A percentile compares a stretch with the other conserved stretches of the same genome.
phyloP scores from a whole-genome alignment of 1,140 invertebrate genomes.

The Cydia amplana region DNA sequence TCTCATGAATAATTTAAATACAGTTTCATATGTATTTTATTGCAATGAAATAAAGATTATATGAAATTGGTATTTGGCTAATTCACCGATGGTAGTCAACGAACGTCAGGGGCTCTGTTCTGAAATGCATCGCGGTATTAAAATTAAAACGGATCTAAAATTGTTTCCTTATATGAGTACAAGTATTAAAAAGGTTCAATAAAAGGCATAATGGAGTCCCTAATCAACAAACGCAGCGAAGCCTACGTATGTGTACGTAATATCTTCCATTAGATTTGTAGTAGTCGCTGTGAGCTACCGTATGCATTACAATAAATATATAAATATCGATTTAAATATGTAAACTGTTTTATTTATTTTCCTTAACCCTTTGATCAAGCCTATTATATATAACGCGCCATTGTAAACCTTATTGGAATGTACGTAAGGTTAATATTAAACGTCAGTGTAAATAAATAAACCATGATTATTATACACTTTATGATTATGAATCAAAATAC shows the following conservation, averaged over 20 bases:
- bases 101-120: background rate
- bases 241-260: slow-evolving; percentile 62
- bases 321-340: slow-evolving; percentile 55
- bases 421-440: no score
- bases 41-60: no score
- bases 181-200: background rate
- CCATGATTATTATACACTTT: no score
- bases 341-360: background rate
- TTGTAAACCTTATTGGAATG: no score
- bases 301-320: slow-evolving; percentile 72
- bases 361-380: background rate
- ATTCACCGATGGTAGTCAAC: background rate
- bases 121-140: background rate
- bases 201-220: background rate
- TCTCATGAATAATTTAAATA: background rate
- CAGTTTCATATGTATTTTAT: no score
- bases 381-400: no score
- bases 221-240: slow-evolving; percentile 53
- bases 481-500: no score
- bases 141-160: background rate
- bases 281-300: slow-evolving; percentile 72
- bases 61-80: background rate
- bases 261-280: slow-evolving; percentile 75
- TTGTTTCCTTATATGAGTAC: background rate
- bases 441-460: no score